phyloP scores from a whole-genome alignment of 2,797 vertebrate species.

The Coendou prehensilis region DNA sequence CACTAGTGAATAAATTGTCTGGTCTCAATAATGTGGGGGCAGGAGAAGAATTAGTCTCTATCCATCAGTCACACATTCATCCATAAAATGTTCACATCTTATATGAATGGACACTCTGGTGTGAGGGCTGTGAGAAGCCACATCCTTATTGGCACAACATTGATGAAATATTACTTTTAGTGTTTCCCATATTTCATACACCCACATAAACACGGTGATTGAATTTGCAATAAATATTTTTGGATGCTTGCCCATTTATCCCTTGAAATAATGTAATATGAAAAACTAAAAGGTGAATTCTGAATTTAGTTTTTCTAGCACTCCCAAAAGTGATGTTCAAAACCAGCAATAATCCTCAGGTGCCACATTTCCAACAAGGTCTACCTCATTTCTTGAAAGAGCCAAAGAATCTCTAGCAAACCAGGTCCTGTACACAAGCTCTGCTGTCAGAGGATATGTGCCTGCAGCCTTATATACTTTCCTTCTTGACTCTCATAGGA shows the following conservation, averaged over 20 bases:
- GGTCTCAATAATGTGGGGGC: slow-evolving; percentile 54
- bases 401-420: not conserved
- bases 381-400: not conserved
- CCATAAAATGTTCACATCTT: slow-evolving; percentile 63
- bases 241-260: slow-evolving; percentile 67
- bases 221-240: slow-evolving; percentile 77
- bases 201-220: slow-evolving; percentile 49
- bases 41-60: slow-evolving; percentile 69
- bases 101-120: slow-evolving; percentile 59
- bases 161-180: not conserved
- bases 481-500: accelerated
- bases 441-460: not conserved
- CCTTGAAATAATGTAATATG: slow-evolving; percentile 35
- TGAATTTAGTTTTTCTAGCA: slow-evolving; percentile 46
- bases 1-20: slow-evolving; percentile 77
- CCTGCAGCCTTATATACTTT: accelerated
- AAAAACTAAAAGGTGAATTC: slow-evolving; percentile 17
- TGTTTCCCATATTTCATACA: slow-evolving; percentile 69
- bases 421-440: not conserved
- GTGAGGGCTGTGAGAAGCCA: slow-evolving; percentile 11
- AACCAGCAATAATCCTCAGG: slow-evolving; percentile 18
- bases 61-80: slow-evolving; percentile 78
- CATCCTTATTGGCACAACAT: not conserved
- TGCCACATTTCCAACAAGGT: not conserved
- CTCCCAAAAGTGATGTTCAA: slow-evolving; percentile 9